A percentile compares a stretch with the other conserved stretches of the same genome.
phyloP scores from a whole-genome alignment of 2,888 invertebrate species.

The Heptascelio sp. region DNA sequence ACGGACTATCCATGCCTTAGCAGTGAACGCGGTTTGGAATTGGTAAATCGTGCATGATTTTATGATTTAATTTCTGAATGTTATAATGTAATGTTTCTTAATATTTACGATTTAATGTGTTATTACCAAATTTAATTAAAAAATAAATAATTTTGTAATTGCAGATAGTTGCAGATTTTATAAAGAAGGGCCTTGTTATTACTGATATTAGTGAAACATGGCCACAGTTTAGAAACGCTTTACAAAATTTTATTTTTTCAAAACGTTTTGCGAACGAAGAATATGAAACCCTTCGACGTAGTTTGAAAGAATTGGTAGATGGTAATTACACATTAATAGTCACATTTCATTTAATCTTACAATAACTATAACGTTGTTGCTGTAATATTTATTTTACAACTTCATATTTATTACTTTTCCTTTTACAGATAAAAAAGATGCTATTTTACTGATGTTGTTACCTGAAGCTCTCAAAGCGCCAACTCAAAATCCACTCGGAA shows the following conservation, averaged over 20 bases:
- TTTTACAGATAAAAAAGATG: conserved; percentile 16
- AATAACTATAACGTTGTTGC: background rate
- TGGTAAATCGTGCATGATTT: no score
- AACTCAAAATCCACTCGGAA: background rate
- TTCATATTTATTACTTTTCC: background rate
- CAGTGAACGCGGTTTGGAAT: conserved; percentile 1
- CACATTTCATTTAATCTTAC: no score
- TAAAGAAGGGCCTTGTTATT: background rate
- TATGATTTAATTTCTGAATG: no score
- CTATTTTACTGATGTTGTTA: conserved; percentile 2
- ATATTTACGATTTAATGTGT: no score
- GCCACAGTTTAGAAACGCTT: conserved; percentile 13
- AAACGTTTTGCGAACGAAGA: conserved; percentile 7
- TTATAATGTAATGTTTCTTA: no score
- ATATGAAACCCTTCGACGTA: background rate
- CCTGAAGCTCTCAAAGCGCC: conserved; percentile 16
- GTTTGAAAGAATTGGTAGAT: conserved; percentile 1
- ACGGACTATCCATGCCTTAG: background rate
- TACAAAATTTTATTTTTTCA: conserved; percentile 16
- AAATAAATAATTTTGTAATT: no score
- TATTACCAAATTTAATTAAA: no score
- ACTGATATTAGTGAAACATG: background rate
- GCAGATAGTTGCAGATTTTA: conserved; percentile 2
- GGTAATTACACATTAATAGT: no score
- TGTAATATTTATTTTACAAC: background rate